Percentiles rank a stretch among this genome's conserved stretches.
Conservation (phyloP, 92 coral and sea anemone genomes). For the Anthopleura xanthogrammica region DNA sequence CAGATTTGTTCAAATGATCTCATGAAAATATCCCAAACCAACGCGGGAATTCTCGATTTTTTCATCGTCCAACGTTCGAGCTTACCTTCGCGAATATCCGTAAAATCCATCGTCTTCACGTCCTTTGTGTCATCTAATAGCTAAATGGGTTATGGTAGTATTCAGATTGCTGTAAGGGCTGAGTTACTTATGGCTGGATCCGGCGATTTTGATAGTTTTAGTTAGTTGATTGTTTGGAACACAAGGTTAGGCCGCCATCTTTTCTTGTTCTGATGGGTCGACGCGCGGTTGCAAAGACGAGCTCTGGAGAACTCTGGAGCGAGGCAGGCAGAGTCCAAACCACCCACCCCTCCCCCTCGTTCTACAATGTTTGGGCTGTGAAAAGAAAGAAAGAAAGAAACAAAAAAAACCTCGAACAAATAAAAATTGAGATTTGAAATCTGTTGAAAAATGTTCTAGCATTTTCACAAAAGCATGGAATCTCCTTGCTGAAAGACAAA, state of each 20-base stretch:
- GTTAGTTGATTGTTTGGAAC: background rate
- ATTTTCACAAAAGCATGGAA: too few species aligned
- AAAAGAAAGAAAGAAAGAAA: too few species aligned
- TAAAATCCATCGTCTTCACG: conserved; percentile 62
- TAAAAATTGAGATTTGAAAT: too few species aligned
- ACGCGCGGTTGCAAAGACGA: conserved; percentile 10
- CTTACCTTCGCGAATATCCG: conserved; percentile 89
- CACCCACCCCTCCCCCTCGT: background rate
- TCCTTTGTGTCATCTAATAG: conserved; percentile 3
- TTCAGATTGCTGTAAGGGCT: background rate
- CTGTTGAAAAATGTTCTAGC: too few species aligned
- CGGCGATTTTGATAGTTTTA: background rate
- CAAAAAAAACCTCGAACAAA: too few species aligned
- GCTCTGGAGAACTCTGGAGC: background rate
- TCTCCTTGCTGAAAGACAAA: too few species aligned
- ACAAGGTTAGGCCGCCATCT: background rate
- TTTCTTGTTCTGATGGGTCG: background rate
- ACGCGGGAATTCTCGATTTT: background rate
- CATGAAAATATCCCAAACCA: background rate
- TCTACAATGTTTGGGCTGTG: too few species aligned
- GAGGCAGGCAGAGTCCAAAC: background rate
- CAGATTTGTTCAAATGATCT: background rate
- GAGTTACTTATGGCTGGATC: background rate
- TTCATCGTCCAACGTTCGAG: background rate
- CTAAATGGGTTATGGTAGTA: background rate